A percentile compares a stretch with the other conserved stretches of the same genome.
Evolutionary conservation across 2,113 vertebrate genomes (phyloP).

Genomic region (Ondatra zibethicus): DNA sequence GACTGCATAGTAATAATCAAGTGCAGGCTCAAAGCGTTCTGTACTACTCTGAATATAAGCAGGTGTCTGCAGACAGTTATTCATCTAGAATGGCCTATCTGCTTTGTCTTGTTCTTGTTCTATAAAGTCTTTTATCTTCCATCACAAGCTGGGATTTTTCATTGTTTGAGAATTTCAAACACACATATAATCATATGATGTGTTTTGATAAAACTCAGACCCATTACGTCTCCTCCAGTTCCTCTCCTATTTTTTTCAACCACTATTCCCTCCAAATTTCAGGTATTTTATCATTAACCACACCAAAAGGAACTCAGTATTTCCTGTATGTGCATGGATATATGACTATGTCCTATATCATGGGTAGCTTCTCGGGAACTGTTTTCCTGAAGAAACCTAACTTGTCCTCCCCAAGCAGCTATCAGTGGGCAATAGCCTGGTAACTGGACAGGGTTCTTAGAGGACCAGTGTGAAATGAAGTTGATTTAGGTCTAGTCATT

Average conservation of each 20-base stretch:
- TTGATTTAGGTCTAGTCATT: background rate
- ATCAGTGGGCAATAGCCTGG: background rate
- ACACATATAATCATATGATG: background rate
- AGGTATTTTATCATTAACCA: background rate
- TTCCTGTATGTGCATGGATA: background rate
- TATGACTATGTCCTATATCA: background rate
- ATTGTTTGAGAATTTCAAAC: background rate
- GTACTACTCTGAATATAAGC: background rate
- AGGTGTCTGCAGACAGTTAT: background rate
- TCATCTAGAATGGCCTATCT: background rate
- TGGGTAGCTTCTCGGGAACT: background rate
- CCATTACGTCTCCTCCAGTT: background rate
- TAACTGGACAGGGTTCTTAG: background rate
- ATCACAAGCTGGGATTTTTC: background rate
- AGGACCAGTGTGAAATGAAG: background rate
- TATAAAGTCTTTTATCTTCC: background rate
- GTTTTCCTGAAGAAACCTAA: accelerated
- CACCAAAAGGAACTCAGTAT: background rate
- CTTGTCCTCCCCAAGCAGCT: background rate
- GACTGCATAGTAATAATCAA: background rate
- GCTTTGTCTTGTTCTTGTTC: background rate
- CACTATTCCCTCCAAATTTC: background rate
- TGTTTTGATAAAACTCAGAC: background rate
- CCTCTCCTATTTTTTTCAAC: background rate
- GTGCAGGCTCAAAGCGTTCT: background rate